Evolutionary conservation across 2,797 vertebrate species (phyloP), one percentile per base, ranked within the genome.

Genomic region (Iguana delicatissima): DNA sequence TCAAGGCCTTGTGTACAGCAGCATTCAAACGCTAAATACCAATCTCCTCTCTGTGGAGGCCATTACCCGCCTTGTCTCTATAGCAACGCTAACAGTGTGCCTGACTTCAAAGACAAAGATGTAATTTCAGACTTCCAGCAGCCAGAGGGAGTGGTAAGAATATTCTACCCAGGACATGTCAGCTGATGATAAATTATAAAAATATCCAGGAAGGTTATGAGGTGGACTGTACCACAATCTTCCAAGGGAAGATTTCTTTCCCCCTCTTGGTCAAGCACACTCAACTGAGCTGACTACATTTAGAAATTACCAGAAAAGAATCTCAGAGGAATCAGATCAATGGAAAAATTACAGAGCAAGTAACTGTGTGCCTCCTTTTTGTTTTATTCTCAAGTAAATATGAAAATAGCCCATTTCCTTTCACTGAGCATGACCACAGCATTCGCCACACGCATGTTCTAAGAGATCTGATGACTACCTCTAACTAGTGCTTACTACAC

Each of bases 101-200:
- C 98, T 97, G 97, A 98, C 98, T 98, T 98, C 98, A 98, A 98
- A 99, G 98, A 98, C 98, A 97, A 97, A 98, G 98, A 98, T 99
- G 98, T 98, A 98, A 99, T 99, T 99, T 98, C 98, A 98, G 98
- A 97, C 98, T 98, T 97, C 97, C 97, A 97, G 97, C 98, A 99
- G 98, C 98, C 98, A 98, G 98, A 98, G 98, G 98, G 98, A 98
- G 98, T 98, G 98, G 98, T 97, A 98, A 96, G 96, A 96, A 97
- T 96, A 96, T 91, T 94, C 96, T 93, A 95, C 95, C 95, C 94
- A 90, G 96, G 96, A 96, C 89, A 95, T 93, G 96, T 95, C 97
- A 97, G 96, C 96, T 96, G 96, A 97, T 95, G 97, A 98, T 96
- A 97, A 97, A 98, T 97, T 98, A 98, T 97, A 98, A 97, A 98